Evolutionary conservation across 2,888 invertebrate genomes (phyloP).

Genomic region (Cyclophora albipunctata): DNA sequence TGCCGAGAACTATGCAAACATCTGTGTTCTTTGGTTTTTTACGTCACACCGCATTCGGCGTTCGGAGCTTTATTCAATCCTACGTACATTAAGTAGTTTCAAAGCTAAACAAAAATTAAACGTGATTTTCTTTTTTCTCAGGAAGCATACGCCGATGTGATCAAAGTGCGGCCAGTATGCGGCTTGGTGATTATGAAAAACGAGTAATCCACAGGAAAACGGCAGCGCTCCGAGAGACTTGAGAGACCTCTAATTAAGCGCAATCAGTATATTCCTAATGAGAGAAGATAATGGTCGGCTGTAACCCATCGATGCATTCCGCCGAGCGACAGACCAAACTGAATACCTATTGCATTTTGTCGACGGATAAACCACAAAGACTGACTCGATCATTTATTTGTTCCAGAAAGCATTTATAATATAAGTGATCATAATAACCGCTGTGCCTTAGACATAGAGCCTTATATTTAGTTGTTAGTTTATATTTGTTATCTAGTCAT

Average conservation of each 20-base stretch:
- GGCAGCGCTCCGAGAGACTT: constrained; percentile 54
- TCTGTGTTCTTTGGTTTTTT: constrained; percentile 46
- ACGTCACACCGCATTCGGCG: constrained; percentile 10
- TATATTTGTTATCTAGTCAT: constrained; percentile 70
- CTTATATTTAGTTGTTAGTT: constrained; percentile 35
- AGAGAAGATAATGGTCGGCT: constrained; percentile 71
- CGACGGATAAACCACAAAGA: constrained; percentile 61
- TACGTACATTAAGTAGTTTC: constrained; percentile 15
- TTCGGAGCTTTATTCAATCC: constrained; percentile 18
- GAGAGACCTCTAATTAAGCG: constrained; percentile 71
- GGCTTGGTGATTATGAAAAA: constrained; percentile 71
- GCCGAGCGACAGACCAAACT: constrained; percentile 50
- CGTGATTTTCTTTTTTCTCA: constrained; percentile 53
- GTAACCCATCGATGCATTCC: constrained; percentile 72
- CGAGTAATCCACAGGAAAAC: constrained; percentile 62
- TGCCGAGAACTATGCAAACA: constrained; percentile 65
- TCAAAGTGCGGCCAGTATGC: constrained; percentile 67
- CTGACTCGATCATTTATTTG: constrained; percentile 61
- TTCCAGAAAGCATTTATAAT: constrained; percentile 63
- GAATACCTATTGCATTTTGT: constrained; percentile 61
- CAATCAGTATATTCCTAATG: constrained; percentile 76
- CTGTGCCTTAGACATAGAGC: constrained; percentile 64
- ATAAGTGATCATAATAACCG: constrained; percentile 54
- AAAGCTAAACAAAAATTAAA: constrained; percentile 20
- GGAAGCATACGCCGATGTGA: constrained; percentile 64